Evolutionary conservation across 2,888 invertebrate genomes (phyloP), one percentile per base, ranked within the genome.

Genomic region (Lochmaea crataegi): DNA sequence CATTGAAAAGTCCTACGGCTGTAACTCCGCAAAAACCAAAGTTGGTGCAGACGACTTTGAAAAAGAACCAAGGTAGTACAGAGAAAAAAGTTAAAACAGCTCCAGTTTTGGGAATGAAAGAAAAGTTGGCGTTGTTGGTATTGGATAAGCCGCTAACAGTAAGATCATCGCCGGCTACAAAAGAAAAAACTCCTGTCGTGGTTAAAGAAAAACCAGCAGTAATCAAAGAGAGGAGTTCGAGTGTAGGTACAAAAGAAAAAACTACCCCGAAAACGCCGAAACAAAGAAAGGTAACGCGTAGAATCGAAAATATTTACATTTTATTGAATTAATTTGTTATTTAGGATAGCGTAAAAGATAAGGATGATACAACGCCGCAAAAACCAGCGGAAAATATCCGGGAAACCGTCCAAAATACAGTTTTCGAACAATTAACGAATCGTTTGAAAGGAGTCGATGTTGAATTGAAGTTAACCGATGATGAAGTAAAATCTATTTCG

Each of bases 331-430:
- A 5, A 42, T 63, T 63, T 63, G n/a, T 26, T 48, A 48, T 65
- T 69, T 63, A 53, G n/a, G 69, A 56, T 64, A 65, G 61, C 41
- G 11, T 42, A 2, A 74, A 71, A 68, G 75, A 80, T 14, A 74
- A 74, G 58, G 74, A 72, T 26, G 58, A 71, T 60, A 75, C 60
- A 10, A 70, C 71, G 16, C 80, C 73, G 38, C 81, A 80, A 73
- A 85, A 83, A 57, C 80, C 83, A 48, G 77, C 82, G 75, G 94
- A 94, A 80, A 92, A 93, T 10, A 91, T 96, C 63, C 89, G 97
- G 67, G 89, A 94, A 2, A 97, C 94, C 84, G 95, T 97, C 26
- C 90, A 94, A 63, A 95, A 95, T 83, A 93, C 94, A 0, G 87
- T 98, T 53, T 87, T 89, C 16, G 92, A 92, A 68, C 89, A 90